Conservation (phyloP, 2,113 vertebrate species). For the Campylorhamphus procurvoides region DNA sequence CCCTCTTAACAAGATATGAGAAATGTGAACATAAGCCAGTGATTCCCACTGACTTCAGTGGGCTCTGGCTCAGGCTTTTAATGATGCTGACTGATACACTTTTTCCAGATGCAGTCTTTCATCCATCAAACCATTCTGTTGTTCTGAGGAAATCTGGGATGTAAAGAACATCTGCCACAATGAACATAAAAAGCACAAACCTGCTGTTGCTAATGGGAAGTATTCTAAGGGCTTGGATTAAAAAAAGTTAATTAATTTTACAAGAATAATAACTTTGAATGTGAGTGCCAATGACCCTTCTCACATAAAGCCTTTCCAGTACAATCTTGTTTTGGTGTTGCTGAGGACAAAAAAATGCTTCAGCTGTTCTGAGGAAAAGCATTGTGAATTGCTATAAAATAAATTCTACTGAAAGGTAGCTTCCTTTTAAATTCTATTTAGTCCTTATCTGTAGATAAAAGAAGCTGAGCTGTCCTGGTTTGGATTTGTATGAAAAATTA, state of each 20-base stretch:
- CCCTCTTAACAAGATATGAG: conserved; percentile 34
- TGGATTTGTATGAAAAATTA: neutral
- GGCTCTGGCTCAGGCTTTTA: conserved; percentile 25
- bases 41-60: conserved; percentile 29
- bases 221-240: conserved; percentile 21
- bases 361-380: neutral
- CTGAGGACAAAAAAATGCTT: conserved; percentile 27
- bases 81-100: neutral
- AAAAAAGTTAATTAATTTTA: conserved; percentile 64
- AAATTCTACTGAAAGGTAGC: neutral
- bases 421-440: conserved; percentile 16
- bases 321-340: conserved; percentile 22
- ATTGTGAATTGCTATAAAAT: neutral
- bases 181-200: conserved; percentile 47
- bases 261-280: conserved; percentile 57
- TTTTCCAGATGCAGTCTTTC: conserved; percentile 40
- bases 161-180: conserved; percentile 56
- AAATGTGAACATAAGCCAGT: conserved; percentile 28
- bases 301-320: conserved; percentile 45
- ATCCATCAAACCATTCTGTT: conserved; percentile 47
- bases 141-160: conserved; percentile 39
- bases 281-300: conserved; percentile 15
- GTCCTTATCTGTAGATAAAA: conserved; percentile 27
- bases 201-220: conserved; percentile 48
- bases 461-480: neutral